These are phyloP conservation scores for Pandemis cinnamomeana DNA, from an alignment of 2,888 invertebrate genomes.

Conservation along the genomic window DNA sequence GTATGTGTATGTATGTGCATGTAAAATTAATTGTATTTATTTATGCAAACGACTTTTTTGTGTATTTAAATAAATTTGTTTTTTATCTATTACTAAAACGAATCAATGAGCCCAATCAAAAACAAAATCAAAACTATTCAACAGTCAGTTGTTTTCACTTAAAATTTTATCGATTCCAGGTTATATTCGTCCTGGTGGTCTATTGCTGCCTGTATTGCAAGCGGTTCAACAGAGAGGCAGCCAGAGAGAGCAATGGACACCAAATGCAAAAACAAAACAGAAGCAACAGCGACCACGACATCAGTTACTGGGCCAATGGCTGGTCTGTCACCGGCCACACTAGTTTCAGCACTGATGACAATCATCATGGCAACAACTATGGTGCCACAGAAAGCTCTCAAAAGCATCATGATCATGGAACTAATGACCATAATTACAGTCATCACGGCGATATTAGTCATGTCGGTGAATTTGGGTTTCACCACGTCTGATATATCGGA, in stretches of 20 bases:
- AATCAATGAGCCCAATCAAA: no score
- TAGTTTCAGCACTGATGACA: not conserved
- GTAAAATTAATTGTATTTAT: no score
- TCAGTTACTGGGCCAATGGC: slow-evolving; percentile 22
- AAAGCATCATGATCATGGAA: not conserved
- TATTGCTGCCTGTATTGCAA: slow-evolving; percentile 23
- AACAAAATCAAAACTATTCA: no score
- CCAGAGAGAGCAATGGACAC: not conserved
- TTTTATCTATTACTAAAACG: no score
- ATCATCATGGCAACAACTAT: not conserved
- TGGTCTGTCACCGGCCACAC: slow-evolving; percentile 4
- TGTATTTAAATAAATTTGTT: no score
- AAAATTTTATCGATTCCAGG: slow-evolving; percentile 1
- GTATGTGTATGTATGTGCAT: no score
- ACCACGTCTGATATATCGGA: not conserved
- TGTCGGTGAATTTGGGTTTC: not conserved
- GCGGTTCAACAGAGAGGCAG: slow-evolving; percentile 14
- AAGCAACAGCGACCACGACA: slow-evolving; percentile 20
- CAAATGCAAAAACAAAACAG: not conserved
- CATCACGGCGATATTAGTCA: not conserved
- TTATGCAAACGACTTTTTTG: no score
- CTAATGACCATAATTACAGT: slow-evolving; percentile 1
- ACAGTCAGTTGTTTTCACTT: not conserved
- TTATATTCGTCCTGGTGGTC: not conserved
- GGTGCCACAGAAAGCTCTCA: not conserved